phyloP scores from a whole-genome alignment of 2,113 vertebrate species.

The Entelurus aequoreus region DNA sequence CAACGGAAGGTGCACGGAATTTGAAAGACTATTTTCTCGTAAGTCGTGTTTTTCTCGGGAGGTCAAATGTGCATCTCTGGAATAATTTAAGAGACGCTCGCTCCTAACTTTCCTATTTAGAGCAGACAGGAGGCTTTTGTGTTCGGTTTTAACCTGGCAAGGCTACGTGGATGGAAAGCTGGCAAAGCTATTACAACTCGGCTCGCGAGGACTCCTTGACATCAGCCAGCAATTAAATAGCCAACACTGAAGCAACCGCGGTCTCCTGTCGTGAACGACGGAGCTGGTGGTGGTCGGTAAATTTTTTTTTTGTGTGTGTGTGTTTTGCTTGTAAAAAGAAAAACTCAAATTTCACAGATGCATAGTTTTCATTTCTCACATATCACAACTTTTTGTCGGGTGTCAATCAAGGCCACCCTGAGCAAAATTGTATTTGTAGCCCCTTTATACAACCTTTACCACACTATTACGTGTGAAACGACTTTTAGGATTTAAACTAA shows the following conservation, averaged over 20 bases:
- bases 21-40: conserved; percentile 1
- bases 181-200: not conserved
- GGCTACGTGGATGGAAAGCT: not conserved
- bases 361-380: too few relatives aligned
- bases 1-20: not conserved
- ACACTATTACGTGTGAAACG: too few relatives aligned
- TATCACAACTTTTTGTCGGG: too few relatives aligned
- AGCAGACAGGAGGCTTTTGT: not conserved
- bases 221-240: conserved; percentile 5
- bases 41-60: not conserved
- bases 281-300: too few relatives aligned
- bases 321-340: too few relatives aligned
- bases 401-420: too few relatives aligned
- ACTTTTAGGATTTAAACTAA: too few relatives aligned
- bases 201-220: conserved; percentile 16
- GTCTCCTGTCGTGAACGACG: not conserved
- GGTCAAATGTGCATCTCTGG: not conserved
- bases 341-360: too few relatives aligned
- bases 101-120: conserved; percentile 1
- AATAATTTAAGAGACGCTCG: conserved; percentile 3
- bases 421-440: too few relatives aligned
- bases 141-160: not conserved
- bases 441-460: too few relatives aligned
- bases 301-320: not conserved
- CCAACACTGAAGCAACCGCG: not conserved